Evolutionary conservation across 1,140 invertebrate species (phyloP).

Genomic region (Hycleus cichorii): DNA sequence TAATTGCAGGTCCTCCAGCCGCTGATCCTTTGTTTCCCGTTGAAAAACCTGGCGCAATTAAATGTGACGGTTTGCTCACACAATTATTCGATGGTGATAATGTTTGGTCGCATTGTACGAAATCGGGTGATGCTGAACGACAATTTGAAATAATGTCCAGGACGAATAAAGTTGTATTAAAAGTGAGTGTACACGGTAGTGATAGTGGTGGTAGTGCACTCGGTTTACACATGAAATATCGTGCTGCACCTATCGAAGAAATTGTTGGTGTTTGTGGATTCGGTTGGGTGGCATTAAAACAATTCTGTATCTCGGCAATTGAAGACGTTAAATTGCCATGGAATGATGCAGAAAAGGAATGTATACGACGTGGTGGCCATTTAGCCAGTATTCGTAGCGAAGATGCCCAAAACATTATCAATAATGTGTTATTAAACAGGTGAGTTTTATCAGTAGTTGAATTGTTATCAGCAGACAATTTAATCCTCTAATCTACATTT

Average conservation of each 20-base stretch:
- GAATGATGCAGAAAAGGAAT: constrained; percentile 57
- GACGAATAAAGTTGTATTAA: constrained; percentile 46
- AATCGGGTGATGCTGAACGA: constrained; percentile 45
- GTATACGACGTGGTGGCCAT: constrained; percentile 53
- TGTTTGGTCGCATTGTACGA: constrained; percentile 50
- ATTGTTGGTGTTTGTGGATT: constrained; percentile 53
- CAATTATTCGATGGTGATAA: constrained; percentile 47
- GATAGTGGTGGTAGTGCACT: constrained; percentile 38
- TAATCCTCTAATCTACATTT: too few species aligned
- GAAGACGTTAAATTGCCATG: constrained; percentile 50
- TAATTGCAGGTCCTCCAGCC: constrained; percentile 21
- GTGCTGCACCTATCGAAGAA: constrained; percentile 46
- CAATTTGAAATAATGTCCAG: constrained; percentile 51
- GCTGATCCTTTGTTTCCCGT: constrained; percentile 23
- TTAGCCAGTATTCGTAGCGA: constrained; percentile 56
- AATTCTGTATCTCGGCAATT: constrained; percentile 55
- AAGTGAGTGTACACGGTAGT: constrained; percentile 31
- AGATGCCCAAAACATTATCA: constrained; percentile 50
- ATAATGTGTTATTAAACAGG: constrained; percentile 54
- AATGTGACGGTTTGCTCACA: constrained; percentile 48
- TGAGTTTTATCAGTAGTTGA: constrained; percentile 31
- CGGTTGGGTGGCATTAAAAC: constrained; percentile 53
- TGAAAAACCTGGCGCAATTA: constrained; percentile 20
- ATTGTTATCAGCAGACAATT: too few species aligned
- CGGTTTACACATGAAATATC: constrained; percentile 39